Conservation (phyloP, 2,113 vertebrate species). For the Coptodon bakossiorum region DNA sequence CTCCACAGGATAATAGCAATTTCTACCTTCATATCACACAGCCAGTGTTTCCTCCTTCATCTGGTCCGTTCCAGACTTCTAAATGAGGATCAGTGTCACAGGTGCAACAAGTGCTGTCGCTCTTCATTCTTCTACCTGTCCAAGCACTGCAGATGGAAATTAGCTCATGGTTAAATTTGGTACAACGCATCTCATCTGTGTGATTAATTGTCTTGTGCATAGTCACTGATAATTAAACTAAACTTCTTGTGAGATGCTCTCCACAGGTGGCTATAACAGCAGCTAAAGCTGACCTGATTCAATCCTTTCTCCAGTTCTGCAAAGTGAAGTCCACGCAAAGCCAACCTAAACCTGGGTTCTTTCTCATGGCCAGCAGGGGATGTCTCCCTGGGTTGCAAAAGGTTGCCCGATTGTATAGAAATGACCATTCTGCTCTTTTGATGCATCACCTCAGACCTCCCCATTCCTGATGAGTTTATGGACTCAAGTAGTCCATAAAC, state of each 20-base stretch:
- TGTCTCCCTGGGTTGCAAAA: not conserved
- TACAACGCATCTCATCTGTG: not conserved
- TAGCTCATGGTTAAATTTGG: not conserved
- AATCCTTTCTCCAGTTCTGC: not conserved
- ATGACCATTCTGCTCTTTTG: not conserved
- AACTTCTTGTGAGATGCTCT: not conserved
- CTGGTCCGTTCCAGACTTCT: not conserved
- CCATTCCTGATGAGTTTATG: not conserved
- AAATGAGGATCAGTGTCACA: not conserved
- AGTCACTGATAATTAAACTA: not conserved
- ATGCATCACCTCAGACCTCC: not conserved
- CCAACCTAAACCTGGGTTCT: not conserved
- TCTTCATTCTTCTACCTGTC: not conserved
- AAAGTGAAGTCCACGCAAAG: not conserved
- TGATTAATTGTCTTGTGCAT: not conserved
- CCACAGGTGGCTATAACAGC: not conserved
- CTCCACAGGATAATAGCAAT: not conserved
- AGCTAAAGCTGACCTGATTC: not conserved
- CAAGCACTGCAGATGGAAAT: not conserved
- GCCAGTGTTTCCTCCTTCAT: not conserved
- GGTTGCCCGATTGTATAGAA: rapidly evolving
- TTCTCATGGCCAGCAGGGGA: not conserved
- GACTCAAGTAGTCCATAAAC: not conserved
- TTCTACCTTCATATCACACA: not conserved
- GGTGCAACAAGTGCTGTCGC: not conserved